A percentile compares a stretch with the other conserved stretches of the same genome.
phyloP scores from a whole-genome alignment of 2,797 vertebrate species.

The Catamblyrhynchus diadema region DNA sequence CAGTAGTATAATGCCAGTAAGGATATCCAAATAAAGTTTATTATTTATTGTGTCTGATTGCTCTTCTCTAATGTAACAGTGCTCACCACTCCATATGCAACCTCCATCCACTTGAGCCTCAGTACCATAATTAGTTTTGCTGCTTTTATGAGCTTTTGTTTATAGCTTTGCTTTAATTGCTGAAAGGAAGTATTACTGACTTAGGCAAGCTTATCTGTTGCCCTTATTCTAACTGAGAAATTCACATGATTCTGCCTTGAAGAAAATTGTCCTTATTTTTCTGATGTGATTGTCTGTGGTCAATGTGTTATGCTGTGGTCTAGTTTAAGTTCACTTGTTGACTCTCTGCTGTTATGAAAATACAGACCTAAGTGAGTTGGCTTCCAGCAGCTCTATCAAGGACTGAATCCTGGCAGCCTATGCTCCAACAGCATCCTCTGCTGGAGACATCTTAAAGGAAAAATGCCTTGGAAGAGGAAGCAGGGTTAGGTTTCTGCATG shows the following conservation, averaged over 20 bases:
- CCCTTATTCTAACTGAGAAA: background rate
- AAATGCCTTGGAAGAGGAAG: background rate
- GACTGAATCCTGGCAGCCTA: background rate
- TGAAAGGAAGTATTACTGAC: background rate
- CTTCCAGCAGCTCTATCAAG: background rate
- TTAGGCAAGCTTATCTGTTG: background rate
- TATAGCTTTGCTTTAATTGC: background rate
- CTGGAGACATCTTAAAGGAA: background rate
- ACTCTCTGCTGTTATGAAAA: background rate
- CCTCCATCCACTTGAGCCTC: background rate
- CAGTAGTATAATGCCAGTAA: background rate
- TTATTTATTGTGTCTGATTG: background rate
- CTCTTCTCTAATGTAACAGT: background rate
- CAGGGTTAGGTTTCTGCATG: background rate
- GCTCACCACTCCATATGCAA: background rate
- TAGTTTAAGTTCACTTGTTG: background rate
- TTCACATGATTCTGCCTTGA: background rate
- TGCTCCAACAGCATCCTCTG: conserved; percentile 40
- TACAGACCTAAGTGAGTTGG: background rate
- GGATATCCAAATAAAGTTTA: background rate
- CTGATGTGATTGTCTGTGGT: background rate
- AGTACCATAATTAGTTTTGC: background rate
- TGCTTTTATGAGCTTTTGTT: conserved; percentile 10
- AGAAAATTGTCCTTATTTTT: background rate
- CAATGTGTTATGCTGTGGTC: background rate